These are phyloP conservation scores for Copidosoma floridanum DNA, from an alignment of 1,140 invertebrate species.

Conservation along the genomic window DNA sequence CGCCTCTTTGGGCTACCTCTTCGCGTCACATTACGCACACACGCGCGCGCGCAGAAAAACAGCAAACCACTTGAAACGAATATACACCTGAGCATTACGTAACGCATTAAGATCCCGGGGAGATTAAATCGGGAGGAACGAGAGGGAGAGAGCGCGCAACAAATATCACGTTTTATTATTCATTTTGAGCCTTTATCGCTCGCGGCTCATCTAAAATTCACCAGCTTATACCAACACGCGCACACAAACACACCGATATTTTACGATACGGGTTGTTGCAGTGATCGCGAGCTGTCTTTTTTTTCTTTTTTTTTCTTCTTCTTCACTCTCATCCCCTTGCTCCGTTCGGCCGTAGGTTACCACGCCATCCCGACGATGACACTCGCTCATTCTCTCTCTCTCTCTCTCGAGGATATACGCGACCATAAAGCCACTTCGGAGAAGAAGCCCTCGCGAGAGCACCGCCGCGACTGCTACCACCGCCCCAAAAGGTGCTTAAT, in stretches of 20 bases:
- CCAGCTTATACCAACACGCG: neutral
- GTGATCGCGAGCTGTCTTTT: too few species aligned
- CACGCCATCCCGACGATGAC: neutral
- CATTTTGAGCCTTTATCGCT: constrained; percentile 38
- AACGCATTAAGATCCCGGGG: constrained; percentile 39
- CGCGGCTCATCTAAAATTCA: constrained; percentile 33
- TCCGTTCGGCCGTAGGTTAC: too few species aligned
- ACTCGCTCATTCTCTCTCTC: neutral
- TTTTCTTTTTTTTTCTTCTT: too few species aligned
- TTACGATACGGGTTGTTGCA: too few species aligned
- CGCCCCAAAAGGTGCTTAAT: constrained; percentile 21
- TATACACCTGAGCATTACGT: constrained; percentile 42
- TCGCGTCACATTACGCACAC: neutral
- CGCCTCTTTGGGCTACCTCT: neutral
- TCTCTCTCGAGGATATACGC: neutral
- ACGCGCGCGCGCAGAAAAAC: neutral
- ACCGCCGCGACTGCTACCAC: too few species aligned
- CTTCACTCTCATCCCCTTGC: too few species aligned
- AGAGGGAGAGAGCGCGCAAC: constrained; percentile 35
- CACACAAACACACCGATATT: too few species aligned
- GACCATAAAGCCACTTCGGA: constrained; percentile 17
- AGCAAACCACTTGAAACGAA: constrained; percentile 25
- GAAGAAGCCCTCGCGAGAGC: too few species aligned
- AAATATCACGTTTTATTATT: constrained; percentile 47
- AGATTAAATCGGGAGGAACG: too few species aligned